Percentiles rank a stretch among this genome's conserved stretches.
phyloP scores from a whole-genome alignment of 2,888 invertebrate genomes.

The Nematopogon swammerdamellus region DNA sequence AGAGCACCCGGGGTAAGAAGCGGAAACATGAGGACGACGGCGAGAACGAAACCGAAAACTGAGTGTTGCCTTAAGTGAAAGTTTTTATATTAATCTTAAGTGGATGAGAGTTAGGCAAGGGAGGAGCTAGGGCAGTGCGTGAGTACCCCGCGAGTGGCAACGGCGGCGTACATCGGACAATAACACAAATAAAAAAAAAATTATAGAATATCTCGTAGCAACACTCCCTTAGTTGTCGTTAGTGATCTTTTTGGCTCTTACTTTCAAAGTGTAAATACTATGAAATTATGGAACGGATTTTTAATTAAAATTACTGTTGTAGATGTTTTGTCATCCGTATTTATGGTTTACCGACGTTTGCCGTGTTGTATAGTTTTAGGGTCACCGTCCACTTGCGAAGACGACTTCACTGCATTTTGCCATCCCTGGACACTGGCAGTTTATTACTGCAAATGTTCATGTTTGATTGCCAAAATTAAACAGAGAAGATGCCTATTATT shows the following conservation, averaged over 20 bases:
- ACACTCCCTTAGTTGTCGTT: background rate
- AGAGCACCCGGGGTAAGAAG: conserved; percentile 59
- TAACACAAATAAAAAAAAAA: background rate
- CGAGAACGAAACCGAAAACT: conserved; percentile 27
- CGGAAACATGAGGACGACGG: conserved; percentile 59
- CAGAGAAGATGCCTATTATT: too few relatives aligned
- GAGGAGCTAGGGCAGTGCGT: background rate
- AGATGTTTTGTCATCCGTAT: background rate
- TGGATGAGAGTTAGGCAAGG: background rate
- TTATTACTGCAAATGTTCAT: too few relatives aligned
- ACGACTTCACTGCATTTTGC: too few relatives aligned
- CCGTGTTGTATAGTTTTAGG: too few relatives aligned
- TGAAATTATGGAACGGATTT: background rate
- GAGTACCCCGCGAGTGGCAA: too few relatives aligned
- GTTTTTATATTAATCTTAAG: background rate
- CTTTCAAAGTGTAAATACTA: background rate
- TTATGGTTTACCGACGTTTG: background rate
- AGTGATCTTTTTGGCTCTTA: background rate
- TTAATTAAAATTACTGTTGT: background rate
- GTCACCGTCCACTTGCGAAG: too few relatives aligned
- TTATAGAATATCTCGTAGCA: background rate
- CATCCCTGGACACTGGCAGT: too few relatives aligned
- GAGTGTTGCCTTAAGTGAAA: conserved; percentile 49
- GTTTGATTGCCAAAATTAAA: too few relatives aligned
- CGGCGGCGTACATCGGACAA: background rate